These are phyloP conservation scores for Ommatoiulus sabulosus DNA, from an alignment of 2,888 invertebrate species.

Conservation along the genomic window DNA sequence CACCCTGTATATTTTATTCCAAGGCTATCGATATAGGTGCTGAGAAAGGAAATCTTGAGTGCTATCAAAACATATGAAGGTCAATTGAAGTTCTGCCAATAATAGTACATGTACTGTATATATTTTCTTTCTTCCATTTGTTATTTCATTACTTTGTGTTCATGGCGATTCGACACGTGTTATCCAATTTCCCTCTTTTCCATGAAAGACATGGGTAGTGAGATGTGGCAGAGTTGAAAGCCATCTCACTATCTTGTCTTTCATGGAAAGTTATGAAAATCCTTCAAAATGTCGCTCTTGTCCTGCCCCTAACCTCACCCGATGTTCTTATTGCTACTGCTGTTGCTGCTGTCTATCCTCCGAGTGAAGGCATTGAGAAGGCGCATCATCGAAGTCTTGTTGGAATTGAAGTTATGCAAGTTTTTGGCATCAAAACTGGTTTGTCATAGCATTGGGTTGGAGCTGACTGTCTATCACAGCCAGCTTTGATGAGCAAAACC, in stretches of 20 bases:
- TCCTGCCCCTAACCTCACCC: not conserved
- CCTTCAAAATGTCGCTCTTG: slow-evolving; percentile 18
- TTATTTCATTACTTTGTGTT: not conserved
- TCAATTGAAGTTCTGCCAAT: slow-evolving; percentile 3
- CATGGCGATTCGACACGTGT: slow-evolving; percentile 21
- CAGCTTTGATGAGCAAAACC: slow-evolving; percentile 94
- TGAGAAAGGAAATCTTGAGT: not conserved
- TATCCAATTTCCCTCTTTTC: slow-evolving; percentile 44
- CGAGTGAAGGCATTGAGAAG: not conserved
- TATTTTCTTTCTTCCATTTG: slow-evolving; percentile 13
- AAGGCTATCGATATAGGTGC: slow-evolving; percentile 6
- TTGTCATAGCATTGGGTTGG: slow-evolving; percentile 78
- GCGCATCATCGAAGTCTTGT: not conserved
- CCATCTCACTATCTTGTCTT: slow-evolving; percentile 99
- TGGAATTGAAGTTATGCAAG: slow-evolving; percentile 66
- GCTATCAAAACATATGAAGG: slow-evolving; percentile 31
- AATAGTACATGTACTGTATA: not conserved
- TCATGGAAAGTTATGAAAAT: slow-evolving; percentile 74
- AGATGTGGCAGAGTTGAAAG: slow-evolving; percentile 79
- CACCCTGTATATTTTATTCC: not conserved
- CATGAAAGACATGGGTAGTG: slow-evolving; percentile 99
- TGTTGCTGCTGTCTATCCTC: not conserved
- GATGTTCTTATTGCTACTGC: not conserved
- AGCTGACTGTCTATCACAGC: slow-evolving; percentile 81
- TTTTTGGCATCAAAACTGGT: slow-evolving; percentile 83